These are phyloP conservation scores for Agrotis puta DNA, from an alignment of 2,888 invertebrate species.

Conservation along the genomic window DNA sequence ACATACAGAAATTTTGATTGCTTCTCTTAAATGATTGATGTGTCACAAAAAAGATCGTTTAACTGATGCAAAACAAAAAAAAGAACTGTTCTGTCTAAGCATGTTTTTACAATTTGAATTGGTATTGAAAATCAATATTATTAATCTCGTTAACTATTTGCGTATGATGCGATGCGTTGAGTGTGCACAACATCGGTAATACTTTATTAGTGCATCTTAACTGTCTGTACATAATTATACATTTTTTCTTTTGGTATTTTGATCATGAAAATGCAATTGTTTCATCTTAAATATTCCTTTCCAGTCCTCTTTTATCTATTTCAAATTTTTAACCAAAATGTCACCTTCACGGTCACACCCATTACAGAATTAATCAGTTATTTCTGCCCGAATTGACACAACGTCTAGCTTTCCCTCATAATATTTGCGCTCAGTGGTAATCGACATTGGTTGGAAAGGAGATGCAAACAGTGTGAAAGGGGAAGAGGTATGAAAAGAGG, in stretches of 20 bases:
- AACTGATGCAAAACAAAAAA: conserved; percentile 7
- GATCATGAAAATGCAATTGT: neutral
- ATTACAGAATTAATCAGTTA: neutral
- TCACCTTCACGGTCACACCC: neutral
- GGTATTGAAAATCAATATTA: conserved; percentile 5
- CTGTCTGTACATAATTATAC: no score
- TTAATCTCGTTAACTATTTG: conserved; percentile 9
- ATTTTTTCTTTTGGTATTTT: no score
- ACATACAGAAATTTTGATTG: conserved; percentile 17
- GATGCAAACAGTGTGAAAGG: neutral
- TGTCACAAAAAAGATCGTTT: conserved; percentile 11
- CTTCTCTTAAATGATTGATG: conserved; percentile 31
- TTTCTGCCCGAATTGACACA: conserved; percentile 1
- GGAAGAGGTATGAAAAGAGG: no score
- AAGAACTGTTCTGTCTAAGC: neutral
- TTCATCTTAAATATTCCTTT: neutral
- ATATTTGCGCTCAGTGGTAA: conserved; percentile 9
- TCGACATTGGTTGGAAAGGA: neutral
- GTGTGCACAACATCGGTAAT: conserved; percentile 20
- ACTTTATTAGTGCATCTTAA: no score
- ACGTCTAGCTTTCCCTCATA: conserved; percentile 2
- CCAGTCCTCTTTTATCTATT: neutral
- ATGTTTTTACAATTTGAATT: neutral
- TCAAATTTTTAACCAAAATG: neutral
- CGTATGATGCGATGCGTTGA: conserved; percentile 20